Base-by-base conservation (phyloP, 2,113 vertebrate species). In the Nycticorax nycticorax region DNA sequence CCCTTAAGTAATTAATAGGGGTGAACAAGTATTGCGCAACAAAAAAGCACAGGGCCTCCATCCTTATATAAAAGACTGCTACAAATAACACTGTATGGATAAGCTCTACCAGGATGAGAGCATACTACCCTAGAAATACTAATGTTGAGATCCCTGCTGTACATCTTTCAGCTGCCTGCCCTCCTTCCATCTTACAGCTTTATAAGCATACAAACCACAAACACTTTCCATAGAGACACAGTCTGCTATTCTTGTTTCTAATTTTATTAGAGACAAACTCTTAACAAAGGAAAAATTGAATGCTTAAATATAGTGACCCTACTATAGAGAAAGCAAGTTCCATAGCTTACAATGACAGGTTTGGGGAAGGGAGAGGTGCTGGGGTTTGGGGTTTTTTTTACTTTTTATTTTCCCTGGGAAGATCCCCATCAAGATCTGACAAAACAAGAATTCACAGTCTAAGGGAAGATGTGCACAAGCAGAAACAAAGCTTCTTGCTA, bases 1-100 rank as follows among this genome's bases (percentile, higher is more conserved):
- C 24, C 13, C 11, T 9, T 27, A 37, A 68, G 9, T 16, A 55
- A 50, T 0, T 0, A 56, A 32, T 0, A 66, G 9, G 81, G 8
- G 8, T 2, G 5, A 89, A 35, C 14, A 53, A 63, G 3, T 21
- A 47, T 64, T 22, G 45, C 20, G 41, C 14, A n/a, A 41, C 4
- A 10, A n/a, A 71, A 47, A 11, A 43, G 19, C 11, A n/a, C 1
- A 2, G 39, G 14, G 18, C 10, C 10, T 47, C 3, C n/a, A 47
- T 7, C 41, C 19, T 45, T 21, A n/a, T 8, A 50, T 41, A 75
- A 47, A 68, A 43, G 39, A 35, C 11, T n/a, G 39, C 21, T 75
- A 32, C 8, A 52, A 8, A 10, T 23, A 39, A 72, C 30, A 57
- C 3, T 20, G 17, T 5, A 23, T 5, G 17, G 18, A 10, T n/a